These are phyloP conservation scores for Chrysochloris asiatica DNA, from an alignment of 2,113 vertebrate genomes.

Conservation along the genomic window DNA sequence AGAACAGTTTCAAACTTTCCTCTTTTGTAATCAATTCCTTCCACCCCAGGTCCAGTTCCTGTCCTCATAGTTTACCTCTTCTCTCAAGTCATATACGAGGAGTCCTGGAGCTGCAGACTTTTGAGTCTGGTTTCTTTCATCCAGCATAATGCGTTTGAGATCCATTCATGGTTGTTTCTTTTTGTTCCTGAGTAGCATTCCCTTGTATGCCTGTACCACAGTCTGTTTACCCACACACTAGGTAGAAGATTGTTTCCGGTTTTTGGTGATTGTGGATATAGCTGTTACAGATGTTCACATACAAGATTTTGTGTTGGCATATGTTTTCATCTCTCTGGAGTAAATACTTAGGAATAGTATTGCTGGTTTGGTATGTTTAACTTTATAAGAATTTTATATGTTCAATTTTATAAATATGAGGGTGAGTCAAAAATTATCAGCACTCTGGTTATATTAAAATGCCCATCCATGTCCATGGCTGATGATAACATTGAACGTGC, in stretches of 20 bases:
- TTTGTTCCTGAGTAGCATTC: background rate
- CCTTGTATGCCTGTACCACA: fast-evolving
- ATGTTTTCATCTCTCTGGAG: conserved; percentile 39
- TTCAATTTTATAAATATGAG: conserved; percentile 30
- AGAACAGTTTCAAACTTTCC: no score
- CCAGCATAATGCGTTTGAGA: no score
- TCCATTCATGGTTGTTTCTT: no score
- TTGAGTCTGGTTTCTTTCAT: background rate
- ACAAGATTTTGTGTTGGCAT: background rate
- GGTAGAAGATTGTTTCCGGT: background rate
- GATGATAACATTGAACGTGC: no score
- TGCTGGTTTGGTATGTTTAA: background rate
- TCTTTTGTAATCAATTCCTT: no score
- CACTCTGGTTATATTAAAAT: no score
- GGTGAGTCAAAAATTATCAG: no score
- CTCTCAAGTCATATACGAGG: no score
- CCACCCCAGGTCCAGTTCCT: no score
- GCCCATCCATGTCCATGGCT: no score
- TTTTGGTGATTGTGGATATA: conserved; percentile 8
- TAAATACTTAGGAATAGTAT: background rate
- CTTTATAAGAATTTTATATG: background rate
- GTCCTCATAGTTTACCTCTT: no score
- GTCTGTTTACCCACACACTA: background rate
- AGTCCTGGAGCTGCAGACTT: background rate
- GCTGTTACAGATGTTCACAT: background rate